A percentile compares a stretch with the other conserved stretches of the same genome.
Conservation (phyloP, 2,113 vertebrate genomes). For the Gymnarchus niloticus region DNA sequence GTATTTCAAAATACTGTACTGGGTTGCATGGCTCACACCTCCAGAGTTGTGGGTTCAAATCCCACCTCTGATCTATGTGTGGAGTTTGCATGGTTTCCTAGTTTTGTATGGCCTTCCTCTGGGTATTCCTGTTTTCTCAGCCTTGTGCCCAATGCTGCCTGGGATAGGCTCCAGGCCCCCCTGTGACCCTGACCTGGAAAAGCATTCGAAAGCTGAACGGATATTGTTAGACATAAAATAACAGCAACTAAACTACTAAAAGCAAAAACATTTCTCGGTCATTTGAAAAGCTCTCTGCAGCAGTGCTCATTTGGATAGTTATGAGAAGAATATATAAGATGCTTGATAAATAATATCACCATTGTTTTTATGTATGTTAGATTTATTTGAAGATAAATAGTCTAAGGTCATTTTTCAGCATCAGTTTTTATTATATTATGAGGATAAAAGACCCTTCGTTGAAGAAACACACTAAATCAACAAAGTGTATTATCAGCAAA, state of each 20-base stretch:
- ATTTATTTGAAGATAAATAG: neutral
- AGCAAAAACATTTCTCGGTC: too few species aligned
- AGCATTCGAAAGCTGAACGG: neutral
- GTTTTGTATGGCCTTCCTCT: neutral
- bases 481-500: neutral
- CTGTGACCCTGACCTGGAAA: neutral
- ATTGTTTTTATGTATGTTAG: neutral
- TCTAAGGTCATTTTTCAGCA: neutral
- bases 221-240: neutral
- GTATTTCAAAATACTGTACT: too few species aligned
- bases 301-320: neutral
- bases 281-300: too few species aligned
- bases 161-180: neutral
- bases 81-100: neutral
- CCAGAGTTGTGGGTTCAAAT: neutral
- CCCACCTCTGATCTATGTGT: neutral
- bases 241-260: too few species aligned
- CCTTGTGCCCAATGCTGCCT: neutral
- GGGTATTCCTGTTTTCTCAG: too few species aligned
- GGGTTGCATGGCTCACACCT: neutral
- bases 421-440: neutral
- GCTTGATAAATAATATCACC: neutral
- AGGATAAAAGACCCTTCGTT: neutral
- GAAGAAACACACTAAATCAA: neutral
- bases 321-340: neutral